Conservation (phyloP, 2,888 invertebrate species). For the Rapana venosa region DNA sequence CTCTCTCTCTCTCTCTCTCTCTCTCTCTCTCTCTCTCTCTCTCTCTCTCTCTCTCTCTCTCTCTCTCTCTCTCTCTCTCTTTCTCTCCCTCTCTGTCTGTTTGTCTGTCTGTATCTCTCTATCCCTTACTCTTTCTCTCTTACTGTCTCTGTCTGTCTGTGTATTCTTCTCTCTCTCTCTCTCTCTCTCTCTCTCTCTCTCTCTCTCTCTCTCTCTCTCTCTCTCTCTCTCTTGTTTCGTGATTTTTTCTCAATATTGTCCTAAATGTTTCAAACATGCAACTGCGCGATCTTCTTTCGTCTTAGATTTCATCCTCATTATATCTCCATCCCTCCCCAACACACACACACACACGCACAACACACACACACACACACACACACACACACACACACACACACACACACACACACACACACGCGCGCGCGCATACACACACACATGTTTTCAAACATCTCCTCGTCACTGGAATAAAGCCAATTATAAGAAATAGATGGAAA, state of each 20-base stretch:
- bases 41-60: not conserved
- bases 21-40: not conserved
- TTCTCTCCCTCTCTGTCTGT: not conserved
- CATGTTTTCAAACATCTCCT: not conserved
- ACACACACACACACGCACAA: not conserved
- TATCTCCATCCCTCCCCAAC: not conserved
- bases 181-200: not conserved
- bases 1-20: not conserved
- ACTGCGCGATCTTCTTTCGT: too few relatives aligned
- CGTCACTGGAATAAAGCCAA: too few relatives aligned
- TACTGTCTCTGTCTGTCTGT: not conserved
- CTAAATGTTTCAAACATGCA: too few relatives aligned
- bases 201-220: slow-evolving; percentile 17
- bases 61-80: slow-evolving; percentile 8
- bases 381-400: slow-evolving; percentile 10
- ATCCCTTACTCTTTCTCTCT: slow-evolving; percentile 1
- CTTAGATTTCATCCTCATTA: not conserved
- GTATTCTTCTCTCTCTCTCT: not conserved
- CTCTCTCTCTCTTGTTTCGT: not conserved
- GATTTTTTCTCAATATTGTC: too few relatives aligned
- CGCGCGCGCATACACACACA: not conserved
- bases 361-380: not conserved
- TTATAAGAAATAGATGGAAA: too few relatives aligned
- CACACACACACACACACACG: slow-evolving; percentile 5
- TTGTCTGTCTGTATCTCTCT: not conserved